Conservation (phyloP, 2,113 vertebrate species). For the Anoplopoma fimbria region DNA sequence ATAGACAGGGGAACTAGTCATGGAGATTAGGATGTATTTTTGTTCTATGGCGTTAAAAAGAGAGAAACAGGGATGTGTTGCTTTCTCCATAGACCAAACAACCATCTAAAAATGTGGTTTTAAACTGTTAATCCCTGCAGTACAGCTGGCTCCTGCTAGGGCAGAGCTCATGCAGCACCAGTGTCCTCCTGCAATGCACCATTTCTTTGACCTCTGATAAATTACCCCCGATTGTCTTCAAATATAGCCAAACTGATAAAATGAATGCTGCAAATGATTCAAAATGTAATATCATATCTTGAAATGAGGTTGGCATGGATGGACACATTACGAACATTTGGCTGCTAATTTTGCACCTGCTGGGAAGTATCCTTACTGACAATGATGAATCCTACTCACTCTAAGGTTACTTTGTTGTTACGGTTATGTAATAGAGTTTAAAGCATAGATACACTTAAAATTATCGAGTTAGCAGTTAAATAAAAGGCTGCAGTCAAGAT, state of each 20-base stretch:
- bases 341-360: not conserved
- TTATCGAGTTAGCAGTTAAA: conserved; percentile 18
- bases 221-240: conserved; percentile 29
- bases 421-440: not conserved
- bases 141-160: conserved; percentile 40
- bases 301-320: conserved; percentile 34
- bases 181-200: conserved; percentile 62
- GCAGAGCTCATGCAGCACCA: conserved; percentile 33
- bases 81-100: not conserved
- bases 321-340: conserved; percentile 5
- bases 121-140: not conserved
- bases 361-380: not conserved
- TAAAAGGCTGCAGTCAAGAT: conserved; percentile 24
- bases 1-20: conserved; percentile 82
- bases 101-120: not conserved
- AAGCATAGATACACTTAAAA: not conserved
- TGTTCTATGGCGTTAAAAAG: not conserved
- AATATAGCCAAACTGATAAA: conserved; percentile 3
- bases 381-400: not conserved
- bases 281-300: not conserved
- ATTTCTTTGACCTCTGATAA: conserved; percentile 52
- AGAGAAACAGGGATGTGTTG: not conserved
- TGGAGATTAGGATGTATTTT: conserved; percentile 11
- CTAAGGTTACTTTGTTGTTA: conserved; percentile 9
- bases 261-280: conserved; percentile 1